Evolutionary conservation across 1,140 invertebrate species (phyloP), one percentile per base, ranked within the genome.

Genomic region (Bombus haemorrhoidalis): DNA sequence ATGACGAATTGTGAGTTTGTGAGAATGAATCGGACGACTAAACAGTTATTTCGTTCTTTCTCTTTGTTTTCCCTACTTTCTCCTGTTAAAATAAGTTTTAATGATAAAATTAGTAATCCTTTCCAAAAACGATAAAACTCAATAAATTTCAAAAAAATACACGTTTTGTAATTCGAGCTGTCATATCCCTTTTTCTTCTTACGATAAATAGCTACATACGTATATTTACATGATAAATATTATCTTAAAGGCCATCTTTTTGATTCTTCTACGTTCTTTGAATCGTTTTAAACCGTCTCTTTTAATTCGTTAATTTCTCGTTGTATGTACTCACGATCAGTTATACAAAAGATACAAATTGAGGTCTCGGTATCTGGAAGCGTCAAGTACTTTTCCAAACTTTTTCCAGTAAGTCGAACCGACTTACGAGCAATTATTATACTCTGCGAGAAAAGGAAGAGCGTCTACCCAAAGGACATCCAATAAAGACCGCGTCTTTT

Each of bases 71-170:
- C 59, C 3, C 28, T 12, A 10, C 0, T n/a, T 12, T n/a, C 59
- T n/a, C 1, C 28, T 59, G 12, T 9, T 10, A 28, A 59, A 12
- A 59, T 59, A 28, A 59, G 1, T 53, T 53, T 53, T 8, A 53
- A 53, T 8, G 0, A 0, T 22, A 53, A 8, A 8, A 53, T 0
- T 13, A 62, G 10, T 5, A n/a, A 62, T n/a, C 10, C 3, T 59
- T 62, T 0, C 10, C 0, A n/a, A 28, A 22, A 22, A 53, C 22
- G 0, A 53, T 22, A 2, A 8, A 53, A 53, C 6, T 53, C 18
- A 6, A 22, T 53, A 53, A 53, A 53, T 22, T 53, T 0, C 1
- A 22, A 53, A 22, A 53, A 53, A 18, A 22, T 53, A 53, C 22
- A 53, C 18, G 1, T 22, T 53, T 22, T 53, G 47, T 22, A 53